phyloP scores from a whole-genome alignment of 2,113 vertebrate species.

The Hemichromis elongatus region DNA sequence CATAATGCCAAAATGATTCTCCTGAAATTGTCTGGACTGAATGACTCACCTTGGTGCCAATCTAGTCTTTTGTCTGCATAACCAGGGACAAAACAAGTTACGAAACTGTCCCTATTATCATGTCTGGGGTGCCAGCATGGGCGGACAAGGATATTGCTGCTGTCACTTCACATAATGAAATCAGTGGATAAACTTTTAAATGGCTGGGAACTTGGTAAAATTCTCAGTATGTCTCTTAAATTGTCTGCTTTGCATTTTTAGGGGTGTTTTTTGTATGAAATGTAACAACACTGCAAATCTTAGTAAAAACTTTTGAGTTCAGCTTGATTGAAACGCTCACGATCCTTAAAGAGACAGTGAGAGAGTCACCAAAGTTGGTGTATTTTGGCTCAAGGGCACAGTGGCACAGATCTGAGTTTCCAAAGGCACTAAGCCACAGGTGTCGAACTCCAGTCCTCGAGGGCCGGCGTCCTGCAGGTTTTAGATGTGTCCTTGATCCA shows the following conservation, averaged over 20 bases:
- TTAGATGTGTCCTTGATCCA: no score
- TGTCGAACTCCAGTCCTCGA: no score
- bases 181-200: conserved; percentile 16
- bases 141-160: conserved; percentile 15
- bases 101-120: conserved; percentile 10
- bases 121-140: conserved; percentile 2
- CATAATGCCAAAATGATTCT: neutral
- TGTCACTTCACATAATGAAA: conserved; percentile 34
- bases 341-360: neutral
- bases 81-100: neutral
- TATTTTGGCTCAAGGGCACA: conserved; percentile 16
- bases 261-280: conserved; percentile 4
- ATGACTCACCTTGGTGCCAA: neutral
- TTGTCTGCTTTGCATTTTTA: neutral
- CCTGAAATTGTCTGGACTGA: neutral
- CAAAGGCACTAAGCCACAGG: conserved; percentile 17
- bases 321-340: neutral
- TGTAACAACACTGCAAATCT: conserved; percentile 21
- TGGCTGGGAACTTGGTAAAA: neutral
- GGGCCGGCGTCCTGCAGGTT: no score
- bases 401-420: conserved; percentile 15
- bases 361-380: neutral
- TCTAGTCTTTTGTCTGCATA: neutral
- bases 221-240: neutral
- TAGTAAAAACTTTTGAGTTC: neutral